Evolutionary conservation across 1,140 invertebrate genomes (phyloP).

Genomic region (Micrasema longulum): DNA sequence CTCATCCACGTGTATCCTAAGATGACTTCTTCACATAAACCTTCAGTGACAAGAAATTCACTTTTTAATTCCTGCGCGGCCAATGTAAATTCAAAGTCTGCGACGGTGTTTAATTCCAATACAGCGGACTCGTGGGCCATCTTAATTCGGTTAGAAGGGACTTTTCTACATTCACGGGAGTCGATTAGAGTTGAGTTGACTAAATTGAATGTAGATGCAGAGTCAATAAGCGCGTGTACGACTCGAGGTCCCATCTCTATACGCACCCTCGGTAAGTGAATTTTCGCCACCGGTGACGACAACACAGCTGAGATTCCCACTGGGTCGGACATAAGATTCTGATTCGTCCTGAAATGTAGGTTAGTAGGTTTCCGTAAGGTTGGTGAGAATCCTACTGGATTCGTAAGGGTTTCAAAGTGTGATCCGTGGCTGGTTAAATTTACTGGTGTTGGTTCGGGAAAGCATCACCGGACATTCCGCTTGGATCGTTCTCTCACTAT

Average conservation of each 20-base stretch:
- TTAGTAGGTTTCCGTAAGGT: too few relatives aligned
- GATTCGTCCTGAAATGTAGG: too few relatives aligned
- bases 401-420: too few relatives aligned
- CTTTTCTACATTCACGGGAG: neutral
- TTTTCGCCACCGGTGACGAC: too few relatives aligned
- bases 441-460: too few relatives aligned
- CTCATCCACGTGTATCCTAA: neutral
- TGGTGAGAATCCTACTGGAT: too few relatives aligned
- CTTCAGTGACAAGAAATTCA: neutral
- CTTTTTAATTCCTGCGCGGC: neutral
- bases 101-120: neutral
- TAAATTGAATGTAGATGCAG: neutral
- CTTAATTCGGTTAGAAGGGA: neutral
- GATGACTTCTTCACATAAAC: neutral
- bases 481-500: too few relatives aligned
- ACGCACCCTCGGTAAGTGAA: neutral
- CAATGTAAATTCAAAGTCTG: neutral
- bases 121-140: neutral
- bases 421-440: too few relatives aligned
- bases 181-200: neutral
- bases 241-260: neutral
- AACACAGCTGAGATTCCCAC: too few relatives aligned
- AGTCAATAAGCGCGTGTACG: neutral
- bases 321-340: too few relatives aligned
- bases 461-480: too few relatives aligned